Conservation (phyloP, 2,113 vertebrate genomes). For the Pipra filicauda region DNA sequence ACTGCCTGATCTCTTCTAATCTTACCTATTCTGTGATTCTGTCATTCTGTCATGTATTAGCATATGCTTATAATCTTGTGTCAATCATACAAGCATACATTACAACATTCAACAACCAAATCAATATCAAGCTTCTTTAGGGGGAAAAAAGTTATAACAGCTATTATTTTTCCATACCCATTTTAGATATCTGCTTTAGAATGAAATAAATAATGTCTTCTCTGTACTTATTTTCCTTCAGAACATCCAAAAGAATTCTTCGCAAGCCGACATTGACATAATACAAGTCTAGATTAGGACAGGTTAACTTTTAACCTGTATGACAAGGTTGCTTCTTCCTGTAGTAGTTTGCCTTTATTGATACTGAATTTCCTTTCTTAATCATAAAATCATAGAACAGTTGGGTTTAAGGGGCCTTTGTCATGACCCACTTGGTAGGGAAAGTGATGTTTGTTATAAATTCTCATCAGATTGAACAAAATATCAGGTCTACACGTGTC, state of each 20-base stretch:
- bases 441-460: too few relatives aligned
- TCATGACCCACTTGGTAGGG: too few relatives aligned
- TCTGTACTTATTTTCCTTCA: not conserved
- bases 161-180: not conserved
- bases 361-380: too few relatives aligned
- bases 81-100: not conserved
- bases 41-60: not conserved
- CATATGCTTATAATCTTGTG: not conserved
- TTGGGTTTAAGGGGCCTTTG: too few relatives aligned
- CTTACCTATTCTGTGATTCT: not conserved
- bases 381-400: too few relatives aligned
- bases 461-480: too few relatives aligned
- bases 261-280: not conserved
- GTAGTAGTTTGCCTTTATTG: not conserved
- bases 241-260: not conserved
- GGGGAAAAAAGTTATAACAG: too few relatives aligned
- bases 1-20: not conserved
- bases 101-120: not conserved
- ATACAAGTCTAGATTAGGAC: too few relatives aligned
- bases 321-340: not conserved
- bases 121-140: not conserved
- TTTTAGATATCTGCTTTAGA: not conserved
- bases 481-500: too few relatives aligned
- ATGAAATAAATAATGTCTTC: not conserved
- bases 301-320: not conserved